Conservation (phyloP, 2,113 vertebrate species). For the Diglossa brunneiventris region DNA sequence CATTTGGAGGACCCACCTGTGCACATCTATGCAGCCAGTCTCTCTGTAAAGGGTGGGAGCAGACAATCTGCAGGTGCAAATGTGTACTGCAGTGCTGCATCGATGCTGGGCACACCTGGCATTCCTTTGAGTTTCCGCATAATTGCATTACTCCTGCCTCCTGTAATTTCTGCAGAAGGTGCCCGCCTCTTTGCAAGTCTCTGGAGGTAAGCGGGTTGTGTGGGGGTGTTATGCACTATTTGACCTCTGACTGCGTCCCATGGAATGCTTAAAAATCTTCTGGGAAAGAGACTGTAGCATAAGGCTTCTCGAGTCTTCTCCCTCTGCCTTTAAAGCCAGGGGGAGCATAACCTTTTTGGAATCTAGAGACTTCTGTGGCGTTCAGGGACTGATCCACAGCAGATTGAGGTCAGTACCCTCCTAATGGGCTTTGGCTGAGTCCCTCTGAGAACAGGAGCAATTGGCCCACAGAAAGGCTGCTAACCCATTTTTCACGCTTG, state of each 20-base stretch:
- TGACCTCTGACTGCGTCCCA: neutral
- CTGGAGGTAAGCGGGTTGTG: neutral
- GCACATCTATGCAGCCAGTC: neutral
- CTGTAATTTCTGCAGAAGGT: neutral
- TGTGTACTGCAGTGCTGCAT: neutral
- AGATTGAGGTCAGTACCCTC: neutral
- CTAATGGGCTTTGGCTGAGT: conserved; percentile 7
- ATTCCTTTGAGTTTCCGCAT: neutral
- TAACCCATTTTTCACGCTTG: neutral
- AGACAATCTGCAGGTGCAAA: neutral
- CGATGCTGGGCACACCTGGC: neutral
- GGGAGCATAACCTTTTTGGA: neutral
- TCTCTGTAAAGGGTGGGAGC: neutral
- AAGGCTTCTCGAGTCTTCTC: neutral
- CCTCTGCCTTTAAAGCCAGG: neutral
- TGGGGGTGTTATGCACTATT: neutral
- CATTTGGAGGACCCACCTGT: neutral
- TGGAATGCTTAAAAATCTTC: neutral
- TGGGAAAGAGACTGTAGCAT: neutral
- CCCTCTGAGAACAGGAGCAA: neutral
- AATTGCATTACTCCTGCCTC: neutral
- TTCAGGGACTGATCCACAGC: neutral
- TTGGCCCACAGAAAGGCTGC: neutral
- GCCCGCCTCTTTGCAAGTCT: neutral
- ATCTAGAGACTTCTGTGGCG: neutral